phyloP scores from a whole-genome alignment of 2,888 invertebrate genomes.

The Cactoblastis cactorum region DNA sequence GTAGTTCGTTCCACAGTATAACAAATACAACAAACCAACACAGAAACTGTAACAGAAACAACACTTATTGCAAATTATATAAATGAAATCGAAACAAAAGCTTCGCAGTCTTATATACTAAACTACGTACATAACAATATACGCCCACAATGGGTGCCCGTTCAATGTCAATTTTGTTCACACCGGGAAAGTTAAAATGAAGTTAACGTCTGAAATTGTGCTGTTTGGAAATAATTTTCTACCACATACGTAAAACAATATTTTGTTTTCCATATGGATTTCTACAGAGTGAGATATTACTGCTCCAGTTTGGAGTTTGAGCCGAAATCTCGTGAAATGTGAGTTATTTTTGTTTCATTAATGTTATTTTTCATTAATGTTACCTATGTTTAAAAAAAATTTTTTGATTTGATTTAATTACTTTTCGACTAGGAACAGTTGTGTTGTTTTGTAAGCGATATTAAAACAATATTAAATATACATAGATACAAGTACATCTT shows the following conservation, averaged over 20 bases:
- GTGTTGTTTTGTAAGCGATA: no score
- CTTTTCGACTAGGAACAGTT: no score
- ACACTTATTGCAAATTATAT: no score
- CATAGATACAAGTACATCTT: no score
- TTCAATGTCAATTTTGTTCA: constrained; percentile 10
- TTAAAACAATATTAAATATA: no score
- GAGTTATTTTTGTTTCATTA: neutral
- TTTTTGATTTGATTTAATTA: no score
- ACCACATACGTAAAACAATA: neutral
- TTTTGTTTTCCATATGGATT: constrained; percentile 4
- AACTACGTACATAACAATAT: constrained; percentile 2
- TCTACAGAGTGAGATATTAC: constrained; percentile 10
- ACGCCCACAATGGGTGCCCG: constrained; percentile 4
- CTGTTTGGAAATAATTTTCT: constrained; percentile 3
- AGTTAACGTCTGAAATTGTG: neutral
- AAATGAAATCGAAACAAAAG: neutral
- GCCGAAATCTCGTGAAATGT: neutral
- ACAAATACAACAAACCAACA: no score
- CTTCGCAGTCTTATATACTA: neutral
- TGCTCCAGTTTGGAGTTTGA: constrained; percentile 11
- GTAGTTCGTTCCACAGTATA: no score
- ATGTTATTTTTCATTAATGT: no score
- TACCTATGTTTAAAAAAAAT: no score
- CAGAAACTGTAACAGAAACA: no score
- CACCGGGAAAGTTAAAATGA: constrained; percentile 11